Base-by-base conservation (phyloP, 2,888 invertebrate genomes). In the Branchipolynoe longqiensis region DNA sequence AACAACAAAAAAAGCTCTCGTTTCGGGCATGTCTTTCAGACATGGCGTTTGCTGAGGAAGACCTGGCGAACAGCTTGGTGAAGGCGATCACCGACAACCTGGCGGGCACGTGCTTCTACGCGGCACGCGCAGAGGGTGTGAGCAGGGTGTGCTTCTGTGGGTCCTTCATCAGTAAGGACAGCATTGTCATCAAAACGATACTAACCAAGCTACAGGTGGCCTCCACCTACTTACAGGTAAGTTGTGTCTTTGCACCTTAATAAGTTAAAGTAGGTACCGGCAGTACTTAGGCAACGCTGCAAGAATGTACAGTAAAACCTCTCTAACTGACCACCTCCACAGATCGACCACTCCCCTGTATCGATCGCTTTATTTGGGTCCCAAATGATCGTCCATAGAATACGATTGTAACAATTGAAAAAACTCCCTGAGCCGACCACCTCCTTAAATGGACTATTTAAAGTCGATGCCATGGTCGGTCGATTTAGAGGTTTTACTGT, bases 11-110 rank as follows among this genome's bases (percentile, higher is more conserved):
- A n/a, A n/a, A n/a, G n/a, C n/a, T n/a, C n/a, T n/a, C n/a, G n/a
- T n/a, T n/a, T n/a, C n/a, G n/a, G n/a, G n/a, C n/a, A n/a, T n/a
- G 12, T 48, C 14, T 48, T 54, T 48, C 82, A 82, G 82, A 22
- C 18, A 2, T 0, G 36, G 74, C 31, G 18, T 85, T 87, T 38
- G 33, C 62, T 25, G 83, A 82, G 33, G 87, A 83, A 36, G 88
- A 88, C 73, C 48, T 88, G 12, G 88, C 88, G 28, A 85, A 83
- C 36, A 88, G 88, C 74, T 33, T 88, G 18, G 62, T 87, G 25
- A 86, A 85, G 38, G 64, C 82, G 0, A 85, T 87, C 58, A 87
- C 88, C 0, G 86, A 86, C 81, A 85, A 87, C 31, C 58, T 88
- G 85, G 86, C 87, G 6, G 82, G 73, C 33, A 87, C 85, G 0